Base-by-base conservation (phyloP, 2,888 invertebrate genomes). In the Coecobrya sp. region DNA sequence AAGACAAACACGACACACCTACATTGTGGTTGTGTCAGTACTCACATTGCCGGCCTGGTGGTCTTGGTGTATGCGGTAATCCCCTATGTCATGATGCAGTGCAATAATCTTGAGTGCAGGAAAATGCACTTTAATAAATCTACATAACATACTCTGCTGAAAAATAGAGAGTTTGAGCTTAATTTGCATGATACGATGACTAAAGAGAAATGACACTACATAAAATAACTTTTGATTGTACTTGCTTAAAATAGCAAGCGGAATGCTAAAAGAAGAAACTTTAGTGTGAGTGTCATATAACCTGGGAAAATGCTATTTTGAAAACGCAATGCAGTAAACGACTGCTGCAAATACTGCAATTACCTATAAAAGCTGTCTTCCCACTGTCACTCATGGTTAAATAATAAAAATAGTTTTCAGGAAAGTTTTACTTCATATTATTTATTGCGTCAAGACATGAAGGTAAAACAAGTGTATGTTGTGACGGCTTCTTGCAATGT, bases 321-420 rank as follows among this genome's bases (percentile, higher is more conserved):
- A 19, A 16, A 88, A 88, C 88, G 88, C 88, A 88, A 79, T 88
- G 88, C 88, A 88, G 81, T 65, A 88, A 88, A 70, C 2, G n/a
- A 52, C 27, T 76, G 42, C 8, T 16, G 11, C 16, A 73, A 42
- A 73, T 11, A 10, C 36, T 70, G 70, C 70, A 70, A 70, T 42
- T 70, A 70, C 16, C 59, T 19, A 49, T 10, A 73, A 42, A 76
- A 76, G 49, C 49, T 79, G 79, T 79, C 52, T 79, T 36, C 36
- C 7, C 30, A 1, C 76, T 79, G 79, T 79, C 79, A 79, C 52
- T 79, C 79, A 79, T 79, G 79, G 52, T 79, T 79, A 79, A 49
- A 52, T 52, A 79, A 52, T 79, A 49, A 52, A 79, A 79, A 52
- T 49, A 79, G 49, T 49, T 79, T 79, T 79, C 25, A 25, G 19